Evolutionary conservation across 2,888 invertebrate species (phyloP).

Genomic region (Diaperis boleti): DNA sequence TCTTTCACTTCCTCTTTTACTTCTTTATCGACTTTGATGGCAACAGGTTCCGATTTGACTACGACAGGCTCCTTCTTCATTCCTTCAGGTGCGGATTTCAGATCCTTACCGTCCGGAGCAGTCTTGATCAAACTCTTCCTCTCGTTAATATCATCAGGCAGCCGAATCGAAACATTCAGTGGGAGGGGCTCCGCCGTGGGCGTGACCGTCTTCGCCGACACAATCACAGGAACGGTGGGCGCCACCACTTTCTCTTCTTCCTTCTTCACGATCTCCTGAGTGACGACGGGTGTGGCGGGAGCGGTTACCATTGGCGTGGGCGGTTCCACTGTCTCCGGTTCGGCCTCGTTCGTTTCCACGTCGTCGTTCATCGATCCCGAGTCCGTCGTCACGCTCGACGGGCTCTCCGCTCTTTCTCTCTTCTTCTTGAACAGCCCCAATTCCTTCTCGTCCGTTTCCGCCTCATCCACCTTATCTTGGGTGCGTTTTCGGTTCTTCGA

Average conservation of each 20-base stretch:
- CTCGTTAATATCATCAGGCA: conserved; percentile 65
- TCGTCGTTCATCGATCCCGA: conserved; percentile 85
- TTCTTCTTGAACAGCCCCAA: conserved; percentile 67
- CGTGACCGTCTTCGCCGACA: conserved; percentile 24
- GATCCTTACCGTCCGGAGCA: conserved; percentile 55
- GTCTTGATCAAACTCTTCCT: conserved; percentile 64
- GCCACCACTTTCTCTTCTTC: conserved; percentile 28
- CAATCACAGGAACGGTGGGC: conserved; percentile 38
- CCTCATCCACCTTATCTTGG: conserved; percentile 66
- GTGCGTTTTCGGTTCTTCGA: conserved; percentile 69
- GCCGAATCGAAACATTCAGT: conserved; percentile 63
- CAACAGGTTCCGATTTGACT: conserved; percentile 55
- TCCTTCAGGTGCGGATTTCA: conserved; percentile 51
- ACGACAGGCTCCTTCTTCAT: conserved; percentile 62
- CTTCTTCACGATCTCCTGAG: neutral
- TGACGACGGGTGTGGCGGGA: conserved; percentile 14
- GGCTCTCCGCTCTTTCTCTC: conserved; percentile 72
- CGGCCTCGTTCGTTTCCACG: conserved; percentile 64
- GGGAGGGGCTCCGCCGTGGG: conserved; percentile 54
- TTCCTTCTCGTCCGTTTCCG: conserved; percentile 67
- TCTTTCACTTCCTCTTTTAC: conserved; percentile 55
- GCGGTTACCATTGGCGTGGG: conserved; percentile 25
- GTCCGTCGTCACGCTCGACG: conserved; percentile 86
- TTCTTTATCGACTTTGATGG: conserved; percentile 53
- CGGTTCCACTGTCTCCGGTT: conserved; percentile 64